A percentile compares a stretch with the other conserved stretches of the same genome.
These are phyloP conservation scores for Cladopsammia gracilis DNA, from an alignment of 64 coral and sea anemone species.

Conservation along the genomic window DNA sequence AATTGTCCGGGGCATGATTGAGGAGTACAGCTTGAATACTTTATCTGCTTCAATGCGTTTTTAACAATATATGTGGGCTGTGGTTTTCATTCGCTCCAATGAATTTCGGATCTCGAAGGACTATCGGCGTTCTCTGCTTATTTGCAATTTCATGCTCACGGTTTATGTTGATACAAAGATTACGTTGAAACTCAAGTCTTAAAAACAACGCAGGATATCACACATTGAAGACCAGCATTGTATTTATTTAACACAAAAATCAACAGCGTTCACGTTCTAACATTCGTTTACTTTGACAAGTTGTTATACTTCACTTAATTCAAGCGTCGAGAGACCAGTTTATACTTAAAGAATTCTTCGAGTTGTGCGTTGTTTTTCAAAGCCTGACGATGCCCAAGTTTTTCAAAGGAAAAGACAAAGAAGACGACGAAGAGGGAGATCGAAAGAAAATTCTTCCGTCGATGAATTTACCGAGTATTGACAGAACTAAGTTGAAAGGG, in stretches of 20 bases:
- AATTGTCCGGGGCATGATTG: constrained; percentile 20
- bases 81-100: constrained; percentile 46
- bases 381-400: constrained; percentile 7
- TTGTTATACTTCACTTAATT: neutral
- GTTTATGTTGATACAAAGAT: neutral
- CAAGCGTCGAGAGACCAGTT: neutral
- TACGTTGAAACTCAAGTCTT: neutral
- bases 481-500: constrained; percentile 75
- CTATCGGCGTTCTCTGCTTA: neutral
- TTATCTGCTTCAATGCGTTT: constrained; percentile 40
- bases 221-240: neutral
- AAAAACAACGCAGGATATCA: neutral
- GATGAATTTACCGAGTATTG: constrained; percentile 69
- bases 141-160: neutral
- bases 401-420: constrained; percentile 57
- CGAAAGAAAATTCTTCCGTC: constrained; percentile 64
- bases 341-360: neutral
- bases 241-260: constrained; percentile 1
- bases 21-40: constrained; percentile 38
- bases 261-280: neutral
- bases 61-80: constrained; percentile 26
- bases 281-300: neutral
- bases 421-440: neutral
- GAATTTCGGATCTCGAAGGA: neutral
- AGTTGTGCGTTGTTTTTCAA: neutral